phyloP scores from a whole-genome alignment of 1,140 invertebrate species.

The Ceratoteleas bidentatus region DNA sequence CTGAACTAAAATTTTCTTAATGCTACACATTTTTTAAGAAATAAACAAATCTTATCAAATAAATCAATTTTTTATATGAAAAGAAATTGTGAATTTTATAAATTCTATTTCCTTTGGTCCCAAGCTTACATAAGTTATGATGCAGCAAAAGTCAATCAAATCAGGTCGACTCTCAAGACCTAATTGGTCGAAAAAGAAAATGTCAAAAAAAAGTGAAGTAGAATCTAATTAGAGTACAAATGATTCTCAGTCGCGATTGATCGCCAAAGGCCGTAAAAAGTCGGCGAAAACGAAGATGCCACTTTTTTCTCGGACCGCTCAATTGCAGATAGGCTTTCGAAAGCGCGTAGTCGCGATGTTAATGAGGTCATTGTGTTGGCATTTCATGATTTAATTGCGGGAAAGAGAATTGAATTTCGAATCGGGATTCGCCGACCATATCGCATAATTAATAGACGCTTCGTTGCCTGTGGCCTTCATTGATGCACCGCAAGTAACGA shows the following conservation, averaged over 20 bases:
- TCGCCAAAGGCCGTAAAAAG: slow-evolving; percentile 9
- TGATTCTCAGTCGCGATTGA: background rate
- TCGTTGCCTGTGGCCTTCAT: slow-evolving; percentile 60
- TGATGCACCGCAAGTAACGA: slow-evolving; percentile 28
- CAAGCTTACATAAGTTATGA: too few relatives aligned
- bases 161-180: too few relatives aligned
- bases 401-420: slow-evolving; percentile 64
- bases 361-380: slow-evolving; percentile 63
- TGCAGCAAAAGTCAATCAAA: too few relatives aligned
- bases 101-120: too few relatives aligned
- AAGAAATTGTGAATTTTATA: too few relatives aligned
- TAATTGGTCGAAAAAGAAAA: too few relatives aligned
- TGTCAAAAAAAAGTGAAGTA: too few relatives aligned
- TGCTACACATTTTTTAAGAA: too few relatives aligned
- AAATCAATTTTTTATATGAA: too few relatives aligned
- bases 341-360: slow-evolving; percentile 65
- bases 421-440: slow-evolving; percentile 51
- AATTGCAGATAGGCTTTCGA: slow-evolving; percentile 64
- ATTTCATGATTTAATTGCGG: slow-evolving; percentile 63
- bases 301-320: slow-evolving; percentile 52
- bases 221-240: too few relatives aligned
- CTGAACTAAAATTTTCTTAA: too few relatives aligned
- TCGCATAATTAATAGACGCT: slow-evolving; percentile 64
- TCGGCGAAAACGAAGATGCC: slow-evolving; percentile 42
- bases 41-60: too few relatives aligned